These are phyloP conservation scores for Acanthosepion esculentum DNA, from an alignment of 2,888 invertebrate species.

Conservation along the genomic window DNA sequence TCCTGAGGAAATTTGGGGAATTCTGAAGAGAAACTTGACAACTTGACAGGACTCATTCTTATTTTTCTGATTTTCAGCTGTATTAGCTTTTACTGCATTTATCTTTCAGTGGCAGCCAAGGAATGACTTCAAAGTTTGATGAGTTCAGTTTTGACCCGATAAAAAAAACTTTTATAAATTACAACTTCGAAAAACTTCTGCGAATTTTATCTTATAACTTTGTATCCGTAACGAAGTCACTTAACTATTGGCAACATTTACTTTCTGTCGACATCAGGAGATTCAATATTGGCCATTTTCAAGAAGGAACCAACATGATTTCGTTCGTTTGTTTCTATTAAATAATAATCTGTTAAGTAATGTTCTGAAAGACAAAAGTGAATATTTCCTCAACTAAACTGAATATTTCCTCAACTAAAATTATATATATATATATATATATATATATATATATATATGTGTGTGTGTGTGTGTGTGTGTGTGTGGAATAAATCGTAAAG, in stretches of 20 bases:
- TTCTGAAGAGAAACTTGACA: background rate
- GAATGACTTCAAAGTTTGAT: background rate
- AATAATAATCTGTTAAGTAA: no score
- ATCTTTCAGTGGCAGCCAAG: background rate
- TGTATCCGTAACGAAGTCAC: no score
- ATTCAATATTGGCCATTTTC: no score
- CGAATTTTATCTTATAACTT: background rate
- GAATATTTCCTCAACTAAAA: no score
- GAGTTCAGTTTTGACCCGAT: background rate
- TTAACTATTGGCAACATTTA: no score
- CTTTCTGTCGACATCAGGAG: no score
- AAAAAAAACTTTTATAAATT: background rate
- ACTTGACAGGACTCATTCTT: background rate
- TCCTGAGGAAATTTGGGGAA: background rate
- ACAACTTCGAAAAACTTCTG: background rate
- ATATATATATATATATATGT: background rate
- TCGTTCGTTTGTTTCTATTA: no score
- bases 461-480: no score
- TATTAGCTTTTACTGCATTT: background rate
- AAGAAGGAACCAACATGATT: no score
- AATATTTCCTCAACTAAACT: no score
- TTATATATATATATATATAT: background rate
- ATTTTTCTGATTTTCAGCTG: background rate
- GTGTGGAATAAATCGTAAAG: no score
- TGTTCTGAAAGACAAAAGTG: no score